Conservation (phyloP, 2,797 vertebrate species). For the Mormyrus proboscirostris region DNA sequence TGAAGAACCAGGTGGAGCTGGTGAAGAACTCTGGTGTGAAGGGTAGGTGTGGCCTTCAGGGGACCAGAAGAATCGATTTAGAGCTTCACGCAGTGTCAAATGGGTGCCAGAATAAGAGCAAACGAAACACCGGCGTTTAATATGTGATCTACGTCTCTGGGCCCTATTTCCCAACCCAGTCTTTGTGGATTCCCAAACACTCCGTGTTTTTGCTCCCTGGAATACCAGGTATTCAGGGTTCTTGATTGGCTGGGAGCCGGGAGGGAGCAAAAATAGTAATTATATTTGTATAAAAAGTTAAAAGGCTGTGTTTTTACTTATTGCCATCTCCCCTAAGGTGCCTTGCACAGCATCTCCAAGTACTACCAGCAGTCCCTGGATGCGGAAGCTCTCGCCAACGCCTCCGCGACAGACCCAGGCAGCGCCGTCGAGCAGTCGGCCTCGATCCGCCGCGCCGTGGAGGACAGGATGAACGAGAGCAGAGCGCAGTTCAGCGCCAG, state of each 20-base stretch:
- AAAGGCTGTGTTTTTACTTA: neutral
- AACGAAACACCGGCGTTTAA: neutral
- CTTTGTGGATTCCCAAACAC: neutral
- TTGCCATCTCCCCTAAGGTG: constrained; percentile 59
- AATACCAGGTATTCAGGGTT: neutral
- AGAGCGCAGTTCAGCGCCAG: constrained; percentile 64
- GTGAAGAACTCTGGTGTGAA: constrained; percentile 91
- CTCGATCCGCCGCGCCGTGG: constrained; percentile 59
- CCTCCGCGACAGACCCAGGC: constrained; percentile 60
- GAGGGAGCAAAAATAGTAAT: neutral
- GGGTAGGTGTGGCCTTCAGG: constrained; percentile 57
- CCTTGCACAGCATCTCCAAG: constrained; percentile 78
- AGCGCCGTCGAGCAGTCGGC: constrained; percentile 66
- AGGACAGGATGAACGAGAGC: constrained; percentile 69
- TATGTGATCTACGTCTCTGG: neutral
- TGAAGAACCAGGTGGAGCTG: constrained; percentile 83
- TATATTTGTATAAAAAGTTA: neutral
- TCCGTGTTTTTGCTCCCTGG: neutral
- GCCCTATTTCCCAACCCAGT: neutral
- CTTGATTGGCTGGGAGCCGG: neutral
- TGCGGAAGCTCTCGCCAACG: constrained; percentile 75
- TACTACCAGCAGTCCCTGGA: constrained; percentile 80
- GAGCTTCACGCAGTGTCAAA: neutral
- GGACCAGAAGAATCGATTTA: neutral
- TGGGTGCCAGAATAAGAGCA: neutral